phyloP scores from a whole-genome alignment of 2,113 vertebrate genomes.

The Phylloscopus trochiloides region DNA sequence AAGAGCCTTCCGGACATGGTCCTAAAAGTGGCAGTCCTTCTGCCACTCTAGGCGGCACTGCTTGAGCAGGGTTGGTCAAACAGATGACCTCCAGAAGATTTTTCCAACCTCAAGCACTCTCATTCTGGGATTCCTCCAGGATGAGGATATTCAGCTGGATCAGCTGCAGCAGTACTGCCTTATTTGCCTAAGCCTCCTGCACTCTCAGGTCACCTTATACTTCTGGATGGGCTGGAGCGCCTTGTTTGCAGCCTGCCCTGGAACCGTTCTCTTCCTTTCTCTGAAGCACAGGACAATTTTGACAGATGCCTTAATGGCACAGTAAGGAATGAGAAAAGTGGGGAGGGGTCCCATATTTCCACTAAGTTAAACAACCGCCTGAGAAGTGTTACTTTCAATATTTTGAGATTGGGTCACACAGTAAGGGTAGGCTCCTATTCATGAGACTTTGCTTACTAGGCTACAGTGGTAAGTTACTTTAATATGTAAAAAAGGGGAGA shows the following conservation, averaged over 20 bases:
- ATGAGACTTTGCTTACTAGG: background rate
- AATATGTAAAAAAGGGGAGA: background rate
- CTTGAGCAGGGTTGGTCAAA: background rate
- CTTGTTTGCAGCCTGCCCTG: background rate
- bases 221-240: background rate
- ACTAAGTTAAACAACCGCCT: background rate
- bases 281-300: background rate
- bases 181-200: background rate
- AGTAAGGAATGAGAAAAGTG: background rate
- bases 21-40: no score
- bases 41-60: background rate
- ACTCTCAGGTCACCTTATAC: background rate
- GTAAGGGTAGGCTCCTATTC: background rate
- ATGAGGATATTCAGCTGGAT: background rate
- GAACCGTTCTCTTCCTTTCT: background rate
- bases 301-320: background rate
- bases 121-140: background rate
- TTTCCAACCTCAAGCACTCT: background rate
- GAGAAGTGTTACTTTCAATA: background rate
- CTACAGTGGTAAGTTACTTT: background rate
- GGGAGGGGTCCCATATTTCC: background rate
- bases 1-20: background rate
- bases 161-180: rapidly evolving
- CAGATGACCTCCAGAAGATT: background rate
- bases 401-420: background rate